phyloP scores from a whole-genome alignment of 1,140 invertebrate species.

The Meloidogyne floridensis region DNA sequence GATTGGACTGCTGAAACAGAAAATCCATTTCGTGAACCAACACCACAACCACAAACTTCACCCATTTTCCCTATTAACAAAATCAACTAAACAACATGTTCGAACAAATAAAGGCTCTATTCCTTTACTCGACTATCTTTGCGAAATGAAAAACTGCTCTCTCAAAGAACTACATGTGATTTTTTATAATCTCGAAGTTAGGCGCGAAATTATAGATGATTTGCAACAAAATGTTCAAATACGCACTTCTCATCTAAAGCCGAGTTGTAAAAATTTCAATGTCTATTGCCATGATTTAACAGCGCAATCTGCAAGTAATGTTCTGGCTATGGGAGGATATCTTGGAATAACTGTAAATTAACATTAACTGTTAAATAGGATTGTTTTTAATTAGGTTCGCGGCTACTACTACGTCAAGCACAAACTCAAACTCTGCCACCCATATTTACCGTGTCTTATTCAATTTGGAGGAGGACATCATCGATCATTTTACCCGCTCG shows the following conservation, averaged over 20 bases:
- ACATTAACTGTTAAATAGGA: neutral
- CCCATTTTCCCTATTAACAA: too few species aligned
- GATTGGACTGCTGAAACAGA: neutral
- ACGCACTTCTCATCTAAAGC: neutral
- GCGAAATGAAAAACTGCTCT: neutral
- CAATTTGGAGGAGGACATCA: conserved; percentile 2
- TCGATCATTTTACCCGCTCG: conserved; percentile 6
- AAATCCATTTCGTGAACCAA: neutral
- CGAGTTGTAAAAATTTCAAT: neutral
- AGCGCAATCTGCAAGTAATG: neutral
- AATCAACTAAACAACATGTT: too few species aligned
- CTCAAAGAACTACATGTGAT: neutral
- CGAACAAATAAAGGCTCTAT: neutral
- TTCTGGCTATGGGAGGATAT: neutral
- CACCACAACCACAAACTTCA: too few species aligned
- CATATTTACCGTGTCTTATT: neutral
- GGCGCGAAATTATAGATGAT: neutral
- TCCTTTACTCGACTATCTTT: conserved; percentile 2
- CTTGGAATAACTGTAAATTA: neutral
- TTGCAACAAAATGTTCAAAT: neutral
- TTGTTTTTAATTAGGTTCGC: neutral
- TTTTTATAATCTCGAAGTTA: neutral
- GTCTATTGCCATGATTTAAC: neutral
- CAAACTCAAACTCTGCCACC: neutral
- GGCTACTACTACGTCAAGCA: neutral